Conservation (phyloP, 2,797 vertebrate genomes). For the Adrianichthys oophorus region DNA sequence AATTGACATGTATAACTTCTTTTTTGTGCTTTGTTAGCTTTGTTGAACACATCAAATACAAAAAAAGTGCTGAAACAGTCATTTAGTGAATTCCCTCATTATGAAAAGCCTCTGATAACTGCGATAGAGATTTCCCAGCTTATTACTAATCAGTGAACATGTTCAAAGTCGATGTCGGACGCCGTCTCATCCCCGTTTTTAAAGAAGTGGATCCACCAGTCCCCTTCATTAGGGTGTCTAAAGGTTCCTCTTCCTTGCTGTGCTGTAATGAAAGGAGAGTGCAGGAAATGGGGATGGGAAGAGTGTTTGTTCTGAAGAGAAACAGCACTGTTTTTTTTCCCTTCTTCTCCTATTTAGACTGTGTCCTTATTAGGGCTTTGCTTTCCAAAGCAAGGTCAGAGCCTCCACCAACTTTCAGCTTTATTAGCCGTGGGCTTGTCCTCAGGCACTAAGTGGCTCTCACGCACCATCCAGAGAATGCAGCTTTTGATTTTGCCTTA, state of each 20-base stretch:
- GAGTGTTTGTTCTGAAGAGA: conserved; percentile 67
- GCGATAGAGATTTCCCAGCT: conserved; percentile 70
- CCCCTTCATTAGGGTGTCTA: conserved; percentile 67
- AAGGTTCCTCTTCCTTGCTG: conserved; percentile 60
- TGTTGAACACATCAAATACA: conserved; percentile 62
- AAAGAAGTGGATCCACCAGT: conserved; percentile 60
- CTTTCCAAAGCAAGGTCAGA: conserved; percentile 74
- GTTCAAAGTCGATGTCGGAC: conserved; percentile 72
- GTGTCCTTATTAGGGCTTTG: conserved; percentile 75
- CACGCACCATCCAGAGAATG: conserved; percentile 56
- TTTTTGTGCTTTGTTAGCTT: conserved; percentile 36
- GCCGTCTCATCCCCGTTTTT: conserved; percentile 68
- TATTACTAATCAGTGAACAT: conserved; percentile 68
- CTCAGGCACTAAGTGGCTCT: conserved; percentile 69
- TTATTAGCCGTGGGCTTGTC: conserved; percentile 75
- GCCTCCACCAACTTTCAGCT: conserved; percentile 70
- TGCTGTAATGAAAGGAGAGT: conserved; percentile 64
- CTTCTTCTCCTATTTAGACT: conserved; percentile 47
- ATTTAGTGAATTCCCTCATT: conserved; percentile 65
- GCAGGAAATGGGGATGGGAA: conserved; percentile 59
- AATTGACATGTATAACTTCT: conserved; percentile 34
- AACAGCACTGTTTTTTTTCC: conserved; percentile 55
- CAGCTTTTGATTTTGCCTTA: conserved; percentile 69
- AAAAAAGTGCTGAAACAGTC: conserved; percentile 63
- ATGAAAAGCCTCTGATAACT: conserved; percentile 65